These are phyloP conservation scores for Plecotus auritus DNA, from an alignment of 2,113 vertebrate genomes.

Conservation along the genomic window DNA sequence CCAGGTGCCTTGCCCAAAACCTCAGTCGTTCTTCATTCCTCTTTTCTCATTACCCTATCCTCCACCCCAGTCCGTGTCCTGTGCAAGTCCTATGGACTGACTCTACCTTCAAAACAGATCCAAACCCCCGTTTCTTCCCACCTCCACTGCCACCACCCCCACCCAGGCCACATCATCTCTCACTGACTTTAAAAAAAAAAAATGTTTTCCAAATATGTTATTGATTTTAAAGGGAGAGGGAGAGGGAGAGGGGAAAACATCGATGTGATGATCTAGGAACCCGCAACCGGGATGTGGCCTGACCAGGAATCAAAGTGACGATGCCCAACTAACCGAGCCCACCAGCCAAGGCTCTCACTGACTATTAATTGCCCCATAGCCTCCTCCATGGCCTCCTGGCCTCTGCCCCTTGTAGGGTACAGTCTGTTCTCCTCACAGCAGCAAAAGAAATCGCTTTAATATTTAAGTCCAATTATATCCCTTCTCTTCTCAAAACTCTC, in stretches of 20 bases:
- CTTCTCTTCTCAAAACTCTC: neutral
- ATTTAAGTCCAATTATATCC: neutral
- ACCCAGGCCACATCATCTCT: neutral
- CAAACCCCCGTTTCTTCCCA: neutral
- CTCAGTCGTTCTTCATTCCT: neutral
- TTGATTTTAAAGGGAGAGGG: too few species aligned
- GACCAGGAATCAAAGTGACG: too few species aligned
- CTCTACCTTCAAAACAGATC: neutral
- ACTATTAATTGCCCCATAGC: neutral
- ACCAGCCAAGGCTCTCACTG: neutral
- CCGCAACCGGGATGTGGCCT: too few species aligned
- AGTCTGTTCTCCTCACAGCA: neutral
- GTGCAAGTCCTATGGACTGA: neutral
- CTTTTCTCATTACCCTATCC: neutral
- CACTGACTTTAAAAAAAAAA: neutral
- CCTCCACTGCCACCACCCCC: neutral
- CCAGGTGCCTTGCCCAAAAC: neutral
- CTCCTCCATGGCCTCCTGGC: neutral
- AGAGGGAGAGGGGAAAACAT: too few species aligned
- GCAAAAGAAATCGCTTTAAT: neutral
- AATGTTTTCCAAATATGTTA: too few species aligned
- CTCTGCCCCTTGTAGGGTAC: neutral
- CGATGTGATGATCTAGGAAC: too few species aligned
- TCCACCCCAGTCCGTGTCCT: neutral
- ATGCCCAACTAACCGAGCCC: too few species aligned